phyloP scores from a whole-genome alignment of 1,140 invertebrate genomes.

The Formica selysi region DNA sequence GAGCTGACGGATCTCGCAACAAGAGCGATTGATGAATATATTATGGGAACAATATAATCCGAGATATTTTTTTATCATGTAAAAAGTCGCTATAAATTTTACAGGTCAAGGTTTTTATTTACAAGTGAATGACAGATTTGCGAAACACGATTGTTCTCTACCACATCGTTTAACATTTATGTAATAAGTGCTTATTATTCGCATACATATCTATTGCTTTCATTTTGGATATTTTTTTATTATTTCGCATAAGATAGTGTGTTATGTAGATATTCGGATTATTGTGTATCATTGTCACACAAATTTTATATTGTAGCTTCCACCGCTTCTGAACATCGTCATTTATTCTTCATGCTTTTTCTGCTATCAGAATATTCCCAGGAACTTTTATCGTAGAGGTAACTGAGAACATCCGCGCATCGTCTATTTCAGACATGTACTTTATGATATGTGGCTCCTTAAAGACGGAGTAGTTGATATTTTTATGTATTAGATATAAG shows the following conservation, averaged over 20 bases:
- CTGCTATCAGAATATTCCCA: slow-evolving; percentile 66
- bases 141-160: slow-evolving; percentile 71
- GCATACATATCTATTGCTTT: slow-evolving; percentile 65
- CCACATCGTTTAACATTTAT: slow-evolving; percentile 42
- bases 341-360: slow-evolving; percentile 76
- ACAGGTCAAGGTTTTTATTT: neutral
- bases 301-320: slow-evolving; percentile 69
- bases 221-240: slow-evolving; percentile 61
- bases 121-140: slow-evolving; percentile 8
- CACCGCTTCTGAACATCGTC: slow-evolving; percentile 66
- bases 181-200: slow-evolving; percentile 74
- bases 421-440: slow-evolving; percentile 19
- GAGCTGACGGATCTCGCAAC: neutral
- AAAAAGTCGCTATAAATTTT: neutral
- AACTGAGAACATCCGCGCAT: slow-evolving; percentile 1
- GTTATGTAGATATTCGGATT: slow-evolving; percentile 72
- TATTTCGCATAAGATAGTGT: slow-evolving; percentile 68
- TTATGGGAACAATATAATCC: neutral
- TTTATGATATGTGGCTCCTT: slow-evolving; percentile 32
- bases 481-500: slow-evolving; percentile 60
- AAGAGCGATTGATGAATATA: neutral
- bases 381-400: slow-evolving; percentile 62
- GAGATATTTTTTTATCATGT: neutral
- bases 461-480: slow-evolving; percentile 50
- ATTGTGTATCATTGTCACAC: slow-evolving; percentile 73